These are phyloP conservation scores for Zaprionus nigranus DNA, from an alignment of 1,140 invertebrate genomes.

Conservation along the genomic window DNA sequence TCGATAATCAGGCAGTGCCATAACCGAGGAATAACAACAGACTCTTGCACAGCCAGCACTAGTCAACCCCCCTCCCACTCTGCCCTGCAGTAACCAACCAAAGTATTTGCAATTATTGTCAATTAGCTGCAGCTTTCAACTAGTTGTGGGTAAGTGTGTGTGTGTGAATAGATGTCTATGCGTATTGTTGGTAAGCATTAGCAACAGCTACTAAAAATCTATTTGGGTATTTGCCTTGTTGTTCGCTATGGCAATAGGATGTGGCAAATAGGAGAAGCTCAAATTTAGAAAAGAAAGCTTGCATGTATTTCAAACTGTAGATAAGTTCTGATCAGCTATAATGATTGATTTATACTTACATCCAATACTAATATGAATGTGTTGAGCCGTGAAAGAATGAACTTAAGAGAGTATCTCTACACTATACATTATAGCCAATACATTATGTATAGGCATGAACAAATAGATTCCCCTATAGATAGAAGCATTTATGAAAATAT, in stretches of 20 bases:
- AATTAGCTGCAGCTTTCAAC: conserved; percentile 59
- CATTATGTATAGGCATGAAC: too few species aligned
- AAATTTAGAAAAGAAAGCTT: neutral
- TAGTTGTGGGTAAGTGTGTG: neutral
- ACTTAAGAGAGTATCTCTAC: too few species aligned
- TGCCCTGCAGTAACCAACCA: neutral
- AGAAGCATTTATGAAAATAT: too few species aligned
- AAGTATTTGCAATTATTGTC: conserved; percentile 72
- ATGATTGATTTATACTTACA: too few species aligned
- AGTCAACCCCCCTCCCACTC: conserved; percentile 17
- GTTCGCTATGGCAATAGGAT: neutral
- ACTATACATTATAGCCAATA: too few species aligned
- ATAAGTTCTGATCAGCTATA: too few species aligned
- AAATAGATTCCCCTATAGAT: too few species aligned
- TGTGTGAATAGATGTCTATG: neutral
- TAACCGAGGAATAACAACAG: conserved; percentile 35
- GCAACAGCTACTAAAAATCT: neutral
- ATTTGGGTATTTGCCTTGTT: neutral
- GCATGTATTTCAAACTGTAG: too few species aligned
- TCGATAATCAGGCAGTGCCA: conserved; percentile 59
- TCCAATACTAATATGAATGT: too few species aligned
- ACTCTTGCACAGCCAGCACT: neutral
- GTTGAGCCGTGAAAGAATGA: too few species aligned
- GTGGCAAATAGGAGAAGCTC: neutral
- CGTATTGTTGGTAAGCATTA: neutral